Percentiles rank a stretch among this genome's conserved stretches.
Conservation (phyloP, 64 coral and sea anemone species). For the Platygyra sinensis region DNA sequence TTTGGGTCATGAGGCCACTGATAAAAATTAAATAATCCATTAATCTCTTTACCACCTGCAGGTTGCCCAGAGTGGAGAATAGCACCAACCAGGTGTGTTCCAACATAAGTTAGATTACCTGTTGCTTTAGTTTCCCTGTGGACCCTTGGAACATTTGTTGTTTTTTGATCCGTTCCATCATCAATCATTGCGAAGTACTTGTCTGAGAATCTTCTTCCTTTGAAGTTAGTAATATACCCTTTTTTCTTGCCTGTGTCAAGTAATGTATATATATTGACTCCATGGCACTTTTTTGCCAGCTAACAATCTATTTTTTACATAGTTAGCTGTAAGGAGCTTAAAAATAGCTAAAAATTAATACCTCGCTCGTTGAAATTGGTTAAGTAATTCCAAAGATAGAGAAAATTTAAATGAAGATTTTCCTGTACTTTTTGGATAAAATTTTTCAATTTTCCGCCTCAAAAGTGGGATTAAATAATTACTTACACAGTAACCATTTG, state of each 20-base stretch:
- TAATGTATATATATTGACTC: too few relatives aligned
- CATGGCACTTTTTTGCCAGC: too few relatives aligned
- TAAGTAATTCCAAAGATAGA: too few relatives aligned
- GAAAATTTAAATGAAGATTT: too few relatives aligned
- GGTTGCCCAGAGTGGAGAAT: constrained; percentile 17
- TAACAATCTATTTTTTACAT: too few relatives aligned
- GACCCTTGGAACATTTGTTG: constrained; percentile 17
- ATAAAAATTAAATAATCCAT: constrained; percentile 25
- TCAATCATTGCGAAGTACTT: constrained; percentile 29
- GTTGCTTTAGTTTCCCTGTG: not conserved
- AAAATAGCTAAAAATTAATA: too few relatives aligned
- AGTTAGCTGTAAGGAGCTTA: too few relatives aligned
- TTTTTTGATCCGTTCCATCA: constrained; percentile 52
- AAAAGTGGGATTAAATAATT: too few relatives aligned
- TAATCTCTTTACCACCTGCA: not conserved
- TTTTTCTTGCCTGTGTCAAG: constrained; percentile 49
- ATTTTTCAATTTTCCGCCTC: too few relatives aligned
- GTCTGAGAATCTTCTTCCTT: constrained; percentile 31
- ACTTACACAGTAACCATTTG: too few relatives aligned
- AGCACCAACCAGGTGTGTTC: constrained; percentile 37
- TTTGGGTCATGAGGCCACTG: constrained; percentile 35
- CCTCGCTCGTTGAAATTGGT: too few relatives aligned
- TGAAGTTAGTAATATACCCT: constrained; percentile 47
- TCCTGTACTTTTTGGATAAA: too few relatives aligned
- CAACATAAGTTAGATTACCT: not conserved